phyloP scores from a whole-genome alignment of 2,797 vertebrate species.

The Phyllotis vaccarum region DNA sequence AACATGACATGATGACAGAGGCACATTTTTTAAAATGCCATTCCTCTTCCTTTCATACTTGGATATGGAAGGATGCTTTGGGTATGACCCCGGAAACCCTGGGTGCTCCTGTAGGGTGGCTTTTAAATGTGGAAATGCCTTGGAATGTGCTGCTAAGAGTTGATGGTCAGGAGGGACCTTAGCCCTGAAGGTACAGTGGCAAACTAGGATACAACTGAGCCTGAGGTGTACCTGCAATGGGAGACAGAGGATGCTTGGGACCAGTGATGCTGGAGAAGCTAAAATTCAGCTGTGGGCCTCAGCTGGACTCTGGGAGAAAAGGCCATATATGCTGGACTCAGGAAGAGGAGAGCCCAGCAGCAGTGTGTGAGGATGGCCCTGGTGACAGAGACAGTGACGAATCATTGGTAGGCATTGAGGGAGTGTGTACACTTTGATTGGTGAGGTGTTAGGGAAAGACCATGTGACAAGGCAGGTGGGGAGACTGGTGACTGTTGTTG shows the following conservation, averaged over 20 bases:
- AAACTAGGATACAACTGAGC: not conserved
- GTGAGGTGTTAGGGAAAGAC: not conserved
- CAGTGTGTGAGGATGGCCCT: not conserved
- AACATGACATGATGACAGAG: accelerated
- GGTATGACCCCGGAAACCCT: not conserved
- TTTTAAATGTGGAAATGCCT: no score
- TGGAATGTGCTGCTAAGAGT: not conserved
- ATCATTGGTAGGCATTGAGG: not conserved
- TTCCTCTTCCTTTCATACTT: accelerated
- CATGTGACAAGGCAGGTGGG: accelerated
- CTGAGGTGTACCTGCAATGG: accelerated
- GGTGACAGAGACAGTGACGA: no score
- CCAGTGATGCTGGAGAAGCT: not conserved
- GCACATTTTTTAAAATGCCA: accelerated
- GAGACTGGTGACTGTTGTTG: accelerated
- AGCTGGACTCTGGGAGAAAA: not conserved
- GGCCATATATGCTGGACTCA: not conserved
- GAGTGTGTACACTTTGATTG: not conserved
- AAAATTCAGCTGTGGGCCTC: not conserved
- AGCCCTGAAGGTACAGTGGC: accelerated
- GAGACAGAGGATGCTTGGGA: not conserved
- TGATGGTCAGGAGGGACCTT: not conserved
- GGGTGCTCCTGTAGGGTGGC: not conserved
- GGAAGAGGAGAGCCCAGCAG: not conserved
- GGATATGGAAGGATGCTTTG: not conserved